Conservation (phyloP, 1,140 invertebrate genomes). For the Drosophila willistoni region DNA sequence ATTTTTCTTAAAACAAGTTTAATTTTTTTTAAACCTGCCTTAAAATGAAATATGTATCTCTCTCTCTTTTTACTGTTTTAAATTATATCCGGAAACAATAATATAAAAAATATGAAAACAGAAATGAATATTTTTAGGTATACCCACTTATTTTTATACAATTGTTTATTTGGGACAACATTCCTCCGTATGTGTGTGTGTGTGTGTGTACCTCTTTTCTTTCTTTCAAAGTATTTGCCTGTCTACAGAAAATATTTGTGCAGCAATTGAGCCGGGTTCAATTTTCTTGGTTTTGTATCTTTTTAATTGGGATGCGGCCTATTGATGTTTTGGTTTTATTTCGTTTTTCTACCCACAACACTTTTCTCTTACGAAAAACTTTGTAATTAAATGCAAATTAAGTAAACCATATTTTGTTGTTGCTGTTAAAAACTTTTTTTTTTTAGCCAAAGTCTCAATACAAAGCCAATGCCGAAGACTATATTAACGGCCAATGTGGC, state of each 20-base stretch:
- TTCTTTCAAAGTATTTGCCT: background rate
- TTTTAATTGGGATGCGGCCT: background rate
- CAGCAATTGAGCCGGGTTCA: constrained; percentile 19
- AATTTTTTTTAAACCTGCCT: no score
- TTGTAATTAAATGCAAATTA: constrained; percentile 81
- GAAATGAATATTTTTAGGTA: no score
- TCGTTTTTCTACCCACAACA: background rate
- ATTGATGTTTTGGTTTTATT: constrained; percentile 1
- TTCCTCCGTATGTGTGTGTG: background rate
- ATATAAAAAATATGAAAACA: no score
- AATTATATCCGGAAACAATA: no score
- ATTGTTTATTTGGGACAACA: background rate
- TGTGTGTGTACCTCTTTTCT: background rate
- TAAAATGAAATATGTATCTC: no score
- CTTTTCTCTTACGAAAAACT: constrained; percentile 45
- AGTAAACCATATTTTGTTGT: constrained; percentile 61
- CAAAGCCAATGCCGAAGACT: constrained; percentile 53
- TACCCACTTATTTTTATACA: background rate
- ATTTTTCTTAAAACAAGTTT: no score
- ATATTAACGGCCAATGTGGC: constrained; percentile 65
- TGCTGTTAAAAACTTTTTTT: constrained; percentile 65
- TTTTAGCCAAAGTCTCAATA: constrained; percentile 57
- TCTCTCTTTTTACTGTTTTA: no score
- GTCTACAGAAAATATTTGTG: constrained; percentile 35
- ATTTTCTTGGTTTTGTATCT: background rate